phyloP scores from a whole-genome alignment of 2,797 vertebrate species.

The Sparidentex hasta region DNA sequence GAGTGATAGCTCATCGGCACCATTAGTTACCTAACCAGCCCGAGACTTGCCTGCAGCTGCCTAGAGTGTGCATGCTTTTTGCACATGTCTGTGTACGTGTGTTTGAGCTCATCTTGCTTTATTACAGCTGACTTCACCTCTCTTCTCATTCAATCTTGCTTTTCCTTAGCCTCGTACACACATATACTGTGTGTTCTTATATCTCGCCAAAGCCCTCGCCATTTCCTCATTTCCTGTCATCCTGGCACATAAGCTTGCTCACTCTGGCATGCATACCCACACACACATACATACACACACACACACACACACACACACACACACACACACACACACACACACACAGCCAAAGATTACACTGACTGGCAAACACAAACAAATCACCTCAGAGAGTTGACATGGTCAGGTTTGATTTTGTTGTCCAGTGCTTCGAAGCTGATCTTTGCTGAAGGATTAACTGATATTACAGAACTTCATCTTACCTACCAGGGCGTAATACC shows the following conservation, averaged over 20 bases:
- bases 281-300: background rate
- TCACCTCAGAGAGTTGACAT: conserved; percentile 65
- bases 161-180: conserved; percentile 45
- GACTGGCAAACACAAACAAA: conserved; percentile 52
- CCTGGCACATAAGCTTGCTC: conserved; percentile 1
- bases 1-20: conserved; percentile 75
- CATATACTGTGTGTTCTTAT: conserved; percentile 32
- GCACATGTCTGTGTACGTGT: background rate
- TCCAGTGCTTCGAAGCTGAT: conserved; percentile 63
- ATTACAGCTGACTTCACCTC: conserved; percentile 65
- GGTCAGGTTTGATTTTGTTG: conserved; percentile 67
- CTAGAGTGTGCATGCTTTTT: conserved; percentile 15
- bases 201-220: conserved; percentile 15
- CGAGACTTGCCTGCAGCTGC: conserved; percentile 71
- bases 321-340: conserved; percentile 14
- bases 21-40: conserved; percentile 85
- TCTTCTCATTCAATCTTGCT: conserved; percentile 60
- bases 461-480: conserved; percentile 77
- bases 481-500: conserved; percentile 68
- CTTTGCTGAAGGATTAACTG: conserved; percentile 78
- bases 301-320: conserved; percentile 13
- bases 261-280: conserved; percentile 10
- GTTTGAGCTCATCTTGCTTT: conserved; percentile 65
- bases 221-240: conserved; percentile 29
- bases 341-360: conserved; percentile 34